phyloP scores from a whole-genome alignment of 2,113 vertebrate genomes.

The Eurystomus gularis region DNA sequence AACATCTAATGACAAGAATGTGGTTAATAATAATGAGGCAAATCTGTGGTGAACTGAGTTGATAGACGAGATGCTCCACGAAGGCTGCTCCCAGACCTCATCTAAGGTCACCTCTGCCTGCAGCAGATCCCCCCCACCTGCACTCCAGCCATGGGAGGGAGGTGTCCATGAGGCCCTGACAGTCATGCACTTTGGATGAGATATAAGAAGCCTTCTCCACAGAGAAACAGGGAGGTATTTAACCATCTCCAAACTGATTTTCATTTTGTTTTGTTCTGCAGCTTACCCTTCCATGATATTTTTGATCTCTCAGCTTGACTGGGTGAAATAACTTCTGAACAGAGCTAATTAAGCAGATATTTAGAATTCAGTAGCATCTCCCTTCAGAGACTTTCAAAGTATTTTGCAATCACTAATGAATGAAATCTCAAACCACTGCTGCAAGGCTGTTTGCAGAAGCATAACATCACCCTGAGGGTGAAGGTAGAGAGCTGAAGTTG shows the following conservation, averaged over 20 bases:
- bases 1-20: background rate
- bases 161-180: accelerated
- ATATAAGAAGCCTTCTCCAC: background rate
- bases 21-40: background rate
- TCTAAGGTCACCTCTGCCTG: background rate
- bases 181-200: background rate
- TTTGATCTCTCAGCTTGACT: background rate
- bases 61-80: accelerated
- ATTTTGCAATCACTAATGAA: background rate
- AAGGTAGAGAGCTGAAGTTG: background rate
- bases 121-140: accelerated
- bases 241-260: background rate
- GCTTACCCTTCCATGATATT: background rate
- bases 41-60: background rate
- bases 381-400: background rate
- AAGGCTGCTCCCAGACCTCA: background rate
- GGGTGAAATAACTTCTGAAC: background rate
- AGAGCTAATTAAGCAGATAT: background rate
- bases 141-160: background rate
- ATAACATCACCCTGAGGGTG: background rate
- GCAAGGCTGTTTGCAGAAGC: background rate
- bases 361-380: background rate
- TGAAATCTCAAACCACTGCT: background rate
- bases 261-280: background rate
- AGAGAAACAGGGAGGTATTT: background rate